A percentile compares a stretch with the other conserved stretches of the same genome.
These are phyloP conservation scores for Hemicrepidius hirtus DNA, from an alignment of 2,888 invertebrate genomes.

Conservation along the genomic window DNA sequence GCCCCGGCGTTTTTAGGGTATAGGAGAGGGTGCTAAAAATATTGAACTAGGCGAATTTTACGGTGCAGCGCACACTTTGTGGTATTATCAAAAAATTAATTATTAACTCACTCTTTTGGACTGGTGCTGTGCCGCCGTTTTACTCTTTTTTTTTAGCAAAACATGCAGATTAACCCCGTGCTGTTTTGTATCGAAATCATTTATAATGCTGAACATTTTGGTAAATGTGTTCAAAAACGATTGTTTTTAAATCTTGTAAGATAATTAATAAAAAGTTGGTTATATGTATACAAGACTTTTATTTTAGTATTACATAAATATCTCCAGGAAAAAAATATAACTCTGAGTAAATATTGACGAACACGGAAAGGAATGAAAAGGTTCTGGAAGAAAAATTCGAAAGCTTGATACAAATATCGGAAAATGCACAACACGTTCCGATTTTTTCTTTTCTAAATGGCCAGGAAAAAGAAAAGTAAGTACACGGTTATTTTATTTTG, in stretches of 20 bases:
- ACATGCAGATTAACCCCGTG: conserved; percentile 12
- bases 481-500: too few species aligned
- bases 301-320: too few species aligned
- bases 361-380: too few species aligned
- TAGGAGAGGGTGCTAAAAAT: conserved; percentile 30
- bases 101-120: conserved; percentile 32
- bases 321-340: too few species aligned
- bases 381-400: too few species aligned
- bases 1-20: neutral
- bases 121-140: conserved; percentile 25
- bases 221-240: conserved; percentile 37
- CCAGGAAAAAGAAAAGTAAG: too few species aligned
- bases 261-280: conserved; percentile 41
- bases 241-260: conserved; percentile 40
- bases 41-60: conserved; percentile 25
- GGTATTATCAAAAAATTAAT: conserved; percentile 36
- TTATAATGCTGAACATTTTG: conserved; percentile 36
- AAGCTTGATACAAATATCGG: too few species aligned
- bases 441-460: too few species aligned
- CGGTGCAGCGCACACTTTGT: conserved; percentile 36
- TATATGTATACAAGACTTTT: conserved; percentile 19
- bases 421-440: too few species aligned
- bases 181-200: conserved; percentile 34
- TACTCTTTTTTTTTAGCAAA: conserved; percentile 25
- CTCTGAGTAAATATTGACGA: too few species aligned